Evolutionary conservation across 1,140 invertebrate species (phyloP), one percentile per base, ranked within the genome.

Genomic region (Trialeurodes vaporariorum): DNA sequence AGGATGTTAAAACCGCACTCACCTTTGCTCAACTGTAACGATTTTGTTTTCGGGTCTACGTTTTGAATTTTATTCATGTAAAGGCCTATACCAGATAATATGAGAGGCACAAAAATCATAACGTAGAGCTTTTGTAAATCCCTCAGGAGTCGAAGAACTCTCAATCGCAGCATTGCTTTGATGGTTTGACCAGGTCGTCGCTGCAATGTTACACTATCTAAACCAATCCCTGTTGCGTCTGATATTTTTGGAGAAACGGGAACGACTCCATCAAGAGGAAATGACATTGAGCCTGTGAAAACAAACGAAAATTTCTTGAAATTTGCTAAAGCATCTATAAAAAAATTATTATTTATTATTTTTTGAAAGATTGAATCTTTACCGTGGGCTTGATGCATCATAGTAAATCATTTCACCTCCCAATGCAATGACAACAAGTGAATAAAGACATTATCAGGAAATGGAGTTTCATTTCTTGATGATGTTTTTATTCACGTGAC

Each of bases 11-110:
- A n/a, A n/a, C n/a, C n/a, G n/a, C n/a, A 70, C 71, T 64, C 75
- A 79, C 78, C 75, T 71, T 75, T 77, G 67, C 77, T 83, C 34
- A 88, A 74, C 69, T 78, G 79, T 24, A 87, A 77, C 12, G 85
- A 84, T 70, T 83, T 83, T 81, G 85, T 83, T 66, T 81, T 83
- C 61, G 82, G 80, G 68, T 86, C 83, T 25, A 83, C 80, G 2
- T 82, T 83, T 70, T 86, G 83, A 62, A 84, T 81, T 17, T 84
- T 87, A 69, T 87, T 85, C 61, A 89, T 77, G 72, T 87, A 87
- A 5, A 89, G 80, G 24, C 86, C 86, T 9, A 87, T 75, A 0
- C 83, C 85, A 59, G 86, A 84, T 59, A 88, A 82, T 27, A 85
- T 80, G 72, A 88, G 79, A 2, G 80, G 83, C 63, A 79, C 79